Percentiles rank a stretch among this genome's conserved stretches.
phyloP scores from a whole-genome alignment of 1,140 invertebrate species.

The Stegodyphus dumicola region DNA sequence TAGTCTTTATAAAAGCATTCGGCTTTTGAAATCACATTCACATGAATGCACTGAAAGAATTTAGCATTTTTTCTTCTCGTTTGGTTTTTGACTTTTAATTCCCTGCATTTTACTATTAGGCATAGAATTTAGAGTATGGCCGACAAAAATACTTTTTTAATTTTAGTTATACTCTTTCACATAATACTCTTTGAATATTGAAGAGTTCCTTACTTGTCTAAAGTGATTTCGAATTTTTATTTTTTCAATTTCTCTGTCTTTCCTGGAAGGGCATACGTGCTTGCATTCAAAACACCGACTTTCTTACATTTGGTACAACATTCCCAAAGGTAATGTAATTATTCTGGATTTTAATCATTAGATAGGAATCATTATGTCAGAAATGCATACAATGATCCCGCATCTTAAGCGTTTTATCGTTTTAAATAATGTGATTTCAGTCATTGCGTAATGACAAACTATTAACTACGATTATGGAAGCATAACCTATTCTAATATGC shows the following conservation, averaged over 20 bases:
- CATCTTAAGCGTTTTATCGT: too few species aligned
- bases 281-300: too few species aligned
- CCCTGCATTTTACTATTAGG: conserved; percentile 22
- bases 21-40: conserved; percentile 14
- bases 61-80: conserved; percentile 10
- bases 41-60: conserved; percentile 8
- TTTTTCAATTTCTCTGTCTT: not conserved
- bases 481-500: too few species aligned
- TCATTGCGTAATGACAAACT: too few species aligned
- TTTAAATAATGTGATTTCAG: too few species aligned
- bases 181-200: not conserved
- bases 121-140: conserved; percentile 27
- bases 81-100: conserved; percentile 32
- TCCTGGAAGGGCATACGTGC: too few species aligned
- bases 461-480: too few species aligned
- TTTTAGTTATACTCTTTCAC: conserved; percentile 28
- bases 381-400: too few species aligned
- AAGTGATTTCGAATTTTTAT: conserved; percentile 7
- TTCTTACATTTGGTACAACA: too few species aligned
- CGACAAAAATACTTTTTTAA: conserved; percentile 35
- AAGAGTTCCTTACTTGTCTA: conserved; percentile 9
- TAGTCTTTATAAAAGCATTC: conserved; percentile 45
- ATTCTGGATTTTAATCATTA: too few species aligned
- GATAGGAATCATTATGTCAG: too few species aligned
- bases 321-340: too few species aligned